Evolutionary conservation across 2,113 vertebrate genomes (phyloP).

Genomic region (Clinocottus analis): DNA sequence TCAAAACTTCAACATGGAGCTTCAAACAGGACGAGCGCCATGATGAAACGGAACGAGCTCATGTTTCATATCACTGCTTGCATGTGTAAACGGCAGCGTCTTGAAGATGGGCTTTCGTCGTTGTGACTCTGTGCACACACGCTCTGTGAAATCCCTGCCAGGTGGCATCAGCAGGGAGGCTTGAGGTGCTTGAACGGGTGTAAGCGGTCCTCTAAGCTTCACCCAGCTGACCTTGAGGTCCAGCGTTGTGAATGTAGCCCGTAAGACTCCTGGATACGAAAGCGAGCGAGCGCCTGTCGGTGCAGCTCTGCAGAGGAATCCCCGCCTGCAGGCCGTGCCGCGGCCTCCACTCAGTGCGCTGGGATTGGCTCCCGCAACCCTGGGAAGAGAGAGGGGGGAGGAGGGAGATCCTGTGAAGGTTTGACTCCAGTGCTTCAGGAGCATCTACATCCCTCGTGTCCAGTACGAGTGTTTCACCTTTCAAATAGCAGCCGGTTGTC

Average conservation of each 20-base stretch:
- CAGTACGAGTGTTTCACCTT: no score
- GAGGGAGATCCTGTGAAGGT: slow-evolving; percentile 16
- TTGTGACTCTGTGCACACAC: not conserved
- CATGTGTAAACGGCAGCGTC: not conserved
- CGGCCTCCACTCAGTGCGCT: slow-evolving; percentile 27
- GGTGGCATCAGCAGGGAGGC: not conserved
- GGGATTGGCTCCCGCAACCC: slow-evolving; percentile 5
- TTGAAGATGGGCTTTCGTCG: not conserved
- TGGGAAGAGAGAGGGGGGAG: not conserved
- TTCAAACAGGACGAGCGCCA: not conserved
- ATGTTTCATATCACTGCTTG: not conserved
- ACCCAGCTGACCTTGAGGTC: slow-evolving; percentile 12
- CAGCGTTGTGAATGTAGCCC: not conserved
- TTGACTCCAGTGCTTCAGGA: not conserved
- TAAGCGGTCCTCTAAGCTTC: slow-evolving; percentile 1
- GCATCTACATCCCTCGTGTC: not conserved
- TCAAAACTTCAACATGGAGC: not conserved
- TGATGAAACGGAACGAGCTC: not conserved
- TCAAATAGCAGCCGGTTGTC: no score
- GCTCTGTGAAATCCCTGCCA: not conserved
- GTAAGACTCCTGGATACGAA: not conserved
- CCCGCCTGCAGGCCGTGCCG: slow-evolving; percentile 14
- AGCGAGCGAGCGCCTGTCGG: not conserved
- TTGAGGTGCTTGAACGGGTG: slow-evolving; percentile 11
- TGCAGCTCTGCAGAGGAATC: slow-evolving; percentile 9